Evolutionary conservation across 1,140 invertebrate genomes (phyloP), one percentile per base, ranked within the genome.

Genomic region (Formica selysi): DNA sequence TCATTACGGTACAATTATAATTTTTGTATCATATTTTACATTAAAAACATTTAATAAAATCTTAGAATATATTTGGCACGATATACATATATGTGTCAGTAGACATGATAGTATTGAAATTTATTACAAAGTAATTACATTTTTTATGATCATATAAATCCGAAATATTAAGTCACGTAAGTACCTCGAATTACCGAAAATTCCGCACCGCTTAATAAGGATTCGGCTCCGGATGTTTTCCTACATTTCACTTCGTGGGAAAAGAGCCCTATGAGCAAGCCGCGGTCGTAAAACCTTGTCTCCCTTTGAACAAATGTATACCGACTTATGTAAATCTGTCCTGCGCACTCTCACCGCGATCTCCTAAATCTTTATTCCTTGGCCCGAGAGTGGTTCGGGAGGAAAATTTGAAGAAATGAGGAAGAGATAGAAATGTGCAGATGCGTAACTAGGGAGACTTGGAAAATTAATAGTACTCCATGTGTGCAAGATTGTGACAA

Each of bases 181-280:
- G 38, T 71, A 54, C 51, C 48, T 41, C 8, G 79, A 44, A 83
- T 83, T 48, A 54, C 79, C 54, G 19, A 61, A 83, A 81, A 81
- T 81, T 54, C 38, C 67, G 67, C 32, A 38, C 13, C 64, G 65
- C 68, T 74, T 83, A 83, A 74, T 74, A 83, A 74, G 79, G 67
- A 81, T 81, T 70, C 71, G 44, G 11, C 32, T 32, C 64, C 61
- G 70, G 78, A 73, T 67, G 70, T 59, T 51, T 57, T 86, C 44
- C 74, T 74, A 83, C n/a, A 54, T 86, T 86, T 71, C 62, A 74
- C 68, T 83, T 85, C 86, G 86, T 84, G 86, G 86, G 86, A 87
- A 87, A 87, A 13, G 36, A 85, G 29, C 41, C n/a, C 6, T 51
- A 51, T 51, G 59, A 48, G 61, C 48, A 29, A 67, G 65, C 22